A percentile compares a stretch with the other conserved stretches of the same genome.
Evolutionary conservation across 1,140 invertebrate species (phyloP).

Genomic region (Calycopis cecrops): DNA sequence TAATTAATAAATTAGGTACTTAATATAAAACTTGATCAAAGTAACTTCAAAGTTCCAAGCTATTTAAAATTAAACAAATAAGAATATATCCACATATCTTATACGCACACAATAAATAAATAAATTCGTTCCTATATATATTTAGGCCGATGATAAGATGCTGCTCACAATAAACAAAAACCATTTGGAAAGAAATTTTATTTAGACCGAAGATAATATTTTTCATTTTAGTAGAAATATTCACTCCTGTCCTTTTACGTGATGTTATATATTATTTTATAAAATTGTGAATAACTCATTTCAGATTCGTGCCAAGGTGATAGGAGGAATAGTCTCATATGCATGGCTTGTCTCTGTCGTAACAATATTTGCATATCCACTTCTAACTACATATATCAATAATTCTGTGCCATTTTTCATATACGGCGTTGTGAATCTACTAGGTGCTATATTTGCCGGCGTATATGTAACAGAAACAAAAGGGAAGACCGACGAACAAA

Average conservation of each 20-base stretch:
- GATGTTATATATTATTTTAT: not conserved
- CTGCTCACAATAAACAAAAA: no score
- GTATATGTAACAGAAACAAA: constrained; percentile 33
- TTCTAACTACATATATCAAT: constrained; percentile 22
- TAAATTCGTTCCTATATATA: no score
- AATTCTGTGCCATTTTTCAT: constrained; percentile 28
- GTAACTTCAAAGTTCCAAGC: no score
- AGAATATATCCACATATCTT: no score
- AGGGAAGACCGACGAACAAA: constrained; percentile 30
- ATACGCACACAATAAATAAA: no score
- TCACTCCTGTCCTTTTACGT: not conserved
- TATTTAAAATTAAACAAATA: no score
- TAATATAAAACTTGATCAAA: no score
- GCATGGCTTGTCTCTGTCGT: constrained; percentile 38
- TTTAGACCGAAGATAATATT: not conserved
- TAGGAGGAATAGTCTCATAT: constrained; percentile 27
- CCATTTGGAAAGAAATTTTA: no score
- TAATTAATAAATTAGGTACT: no score
- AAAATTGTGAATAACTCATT: constrained; percentile 17
- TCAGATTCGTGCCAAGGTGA: constrained; percentile 41
- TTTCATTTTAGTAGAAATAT: not conserved
- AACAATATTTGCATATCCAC: constrained; percentile 26
- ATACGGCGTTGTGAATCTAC: constrained; percentile 28
- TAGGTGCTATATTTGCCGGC: constrained; percentile 24
- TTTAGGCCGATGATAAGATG: not conserved